Evolutionary conservation across 2,113 vertebrate genomes (phyloP), one percentile per base, ranked within the genome.

Genomic region (Ranitomeya variabilis): DNA sequence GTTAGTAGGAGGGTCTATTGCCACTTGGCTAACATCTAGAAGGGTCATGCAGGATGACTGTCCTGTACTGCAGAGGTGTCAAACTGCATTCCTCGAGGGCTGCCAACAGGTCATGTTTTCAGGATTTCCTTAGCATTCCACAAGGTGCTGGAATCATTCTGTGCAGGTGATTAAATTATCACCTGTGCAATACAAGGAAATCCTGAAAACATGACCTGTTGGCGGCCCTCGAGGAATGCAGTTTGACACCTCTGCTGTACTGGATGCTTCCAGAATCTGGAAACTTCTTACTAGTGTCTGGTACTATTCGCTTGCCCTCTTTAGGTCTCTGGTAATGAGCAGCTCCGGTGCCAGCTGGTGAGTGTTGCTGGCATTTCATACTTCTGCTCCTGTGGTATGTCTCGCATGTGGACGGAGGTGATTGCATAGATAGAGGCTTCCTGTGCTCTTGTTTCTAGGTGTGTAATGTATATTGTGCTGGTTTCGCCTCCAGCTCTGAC

Each of bases 401-500:
- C 21, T 12, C 76, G 54, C 76, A 15, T 69, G 13, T 10, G 2
- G 7, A 10, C 2, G 3, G 45, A 78, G 51, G 76, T 78, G 45
- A 78, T 80, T 80, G 77, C 52, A 57, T 57, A 79, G 21, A 55
- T 73, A 45, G n/a, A 26, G 21, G 52, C 52, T 80, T 78, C 76
- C 45, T 57, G 77, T 80, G 52, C 26, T 76, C 16, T 76, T 45
- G 14, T 37, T 15, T 37, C 26, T 37, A 5, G 19, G 10, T 77
- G 4, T 76, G 16, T 74, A 16, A 64, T 15, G 6, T 18, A 6
- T 16, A 3, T 8, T 74, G 21, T 76, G 31, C 9, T 73, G 45
- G 51, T 76, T 19, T 18, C 45, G 71, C 71, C 31, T 9, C 31
- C 13, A 19, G 37, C 71, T 45, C 26, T 37, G 5, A 31, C 26